phyloP scores from a whole-genome alignment of 2,888 invertebrate genomes.

The Eulithis prunata region DNA sequence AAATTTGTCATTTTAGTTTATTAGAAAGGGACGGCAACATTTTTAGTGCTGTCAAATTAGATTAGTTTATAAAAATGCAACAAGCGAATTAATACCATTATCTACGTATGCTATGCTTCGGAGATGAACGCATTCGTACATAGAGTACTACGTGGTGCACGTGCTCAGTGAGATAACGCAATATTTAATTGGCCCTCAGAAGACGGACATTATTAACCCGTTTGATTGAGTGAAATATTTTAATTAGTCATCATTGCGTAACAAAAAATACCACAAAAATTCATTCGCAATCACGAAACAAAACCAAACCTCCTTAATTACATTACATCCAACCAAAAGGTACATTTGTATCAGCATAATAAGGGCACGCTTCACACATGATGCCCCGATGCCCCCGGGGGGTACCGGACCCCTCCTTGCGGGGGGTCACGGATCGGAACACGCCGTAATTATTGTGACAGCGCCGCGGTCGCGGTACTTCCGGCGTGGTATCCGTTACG shows the following conservation, averaged over 20 bases:
- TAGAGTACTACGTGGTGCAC: too few species aligned
- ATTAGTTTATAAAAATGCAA: too few species aligned
- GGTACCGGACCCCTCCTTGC: neutral
- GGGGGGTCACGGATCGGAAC: constrained; percentile 23
- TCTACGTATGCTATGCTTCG: too few species aligned
- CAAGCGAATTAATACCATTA: too few species aligned
- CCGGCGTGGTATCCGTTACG: constrained; percentile 23
- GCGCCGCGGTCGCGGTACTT: constrained; percentile 21
- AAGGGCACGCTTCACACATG: constrained; percentile 17
- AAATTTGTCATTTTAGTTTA: too few species aligned
- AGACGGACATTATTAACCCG: neutral
- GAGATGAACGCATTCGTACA: too few species aligned
- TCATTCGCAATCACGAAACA: constrained; percentile 24
- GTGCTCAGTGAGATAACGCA: too few species aligned
- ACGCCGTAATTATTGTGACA: constrained; percentile 36
- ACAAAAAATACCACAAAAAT: constrained; percentile 11
- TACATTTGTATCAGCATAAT: constrained; percentile 29
- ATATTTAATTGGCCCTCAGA: too few species aligned
- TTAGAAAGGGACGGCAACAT: too few species aligned
- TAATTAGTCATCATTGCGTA: neutral
- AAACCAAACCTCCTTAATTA: constrained; percentile 22
- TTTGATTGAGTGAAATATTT: neutral
- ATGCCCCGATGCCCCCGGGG: constrained; percentile 4
- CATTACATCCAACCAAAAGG: constrained; percentile 22
- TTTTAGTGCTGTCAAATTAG: too few species aligned